A percentile compares a stretch with the other conserved stretches of the same genome.
These are phyloP conservation scores for Hesperia comma DNA, from an alignment of 2,888 invertebrate species.

Conservation along the genomic window DNA sequence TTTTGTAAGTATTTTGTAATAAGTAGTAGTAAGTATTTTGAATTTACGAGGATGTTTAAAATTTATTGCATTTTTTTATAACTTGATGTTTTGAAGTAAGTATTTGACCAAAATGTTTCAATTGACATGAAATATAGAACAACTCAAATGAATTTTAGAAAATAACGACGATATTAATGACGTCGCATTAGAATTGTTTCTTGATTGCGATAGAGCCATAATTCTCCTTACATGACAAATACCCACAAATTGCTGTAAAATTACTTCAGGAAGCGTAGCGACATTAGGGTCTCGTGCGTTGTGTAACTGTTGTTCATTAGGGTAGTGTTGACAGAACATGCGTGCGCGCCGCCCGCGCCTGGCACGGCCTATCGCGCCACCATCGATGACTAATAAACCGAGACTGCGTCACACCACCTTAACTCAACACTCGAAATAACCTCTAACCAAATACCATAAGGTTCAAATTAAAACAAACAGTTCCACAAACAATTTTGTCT, in stretches of 20 bases:
- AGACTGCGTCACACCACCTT: slow-evolving; percentile 48
- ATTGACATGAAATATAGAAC: no score
- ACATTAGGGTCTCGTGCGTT: slow-evolving; percentile 81
- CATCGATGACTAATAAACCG: slow-evolving; percentile 83
- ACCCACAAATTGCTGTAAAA: slow-evolving; percentile 82
- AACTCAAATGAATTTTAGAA: not conserved
- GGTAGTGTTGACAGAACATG: slow-evolving; percentile 81
- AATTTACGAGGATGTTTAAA: no score
- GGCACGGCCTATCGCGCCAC: slow-evolving; percentile 80
- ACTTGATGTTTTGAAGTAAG: no score
- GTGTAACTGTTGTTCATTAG: slow-evolving; percentile 83
- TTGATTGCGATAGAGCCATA: slow-evolving; percentile 54
- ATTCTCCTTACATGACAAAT: slow-evolving; percentile 79
- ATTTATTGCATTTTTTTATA: no score
- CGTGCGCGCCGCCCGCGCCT: slow-evolving; percentile 80
- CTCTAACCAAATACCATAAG: slow-evolving; percentile 37
- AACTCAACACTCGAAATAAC: slow-evolving; percentile 31
- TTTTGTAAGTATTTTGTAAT: no score
- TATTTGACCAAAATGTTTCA: no score
- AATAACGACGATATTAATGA: slow-evolving; percentile 21
- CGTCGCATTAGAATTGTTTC: slow-evolving; percentile 23
- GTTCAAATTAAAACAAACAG: slow-evolving; percentile 39
- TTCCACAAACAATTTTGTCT: slow-evolving; percentile 50
- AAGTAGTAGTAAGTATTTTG: no score
- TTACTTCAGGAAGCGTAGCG: slow-evolving; percentile 75